Evolutionary conservation across 2,113 vertebrate genomes (phyloP).

Genomic region (Festucalex cinctus): DNA sequence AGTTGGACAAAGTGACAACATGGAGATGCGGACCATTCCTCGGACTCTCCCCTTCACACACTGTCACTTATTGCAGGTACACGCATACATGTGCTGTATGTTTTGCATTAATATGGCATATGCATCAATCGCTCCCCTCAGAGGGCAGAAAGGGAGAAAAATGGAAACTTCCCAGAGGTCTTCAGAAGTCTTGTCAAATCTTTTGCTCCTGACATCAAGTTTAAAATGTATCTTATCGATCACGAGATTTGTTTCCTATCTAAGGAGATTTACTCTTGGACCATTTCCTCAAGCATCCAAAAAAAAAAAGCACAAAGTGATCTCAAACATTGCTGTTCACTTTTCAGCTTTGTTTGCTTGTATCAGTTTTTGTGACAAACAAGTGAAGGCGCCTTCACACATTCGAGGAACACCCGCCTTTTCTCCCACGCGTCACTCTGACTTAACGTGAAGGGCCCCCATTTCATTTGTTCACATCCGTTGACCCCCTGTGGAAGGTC

Average conservation of each 20-base stretch:
- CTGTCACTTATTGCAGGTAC: too few relatives aligned
- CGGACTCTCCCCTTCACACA: too few relatives aligned
- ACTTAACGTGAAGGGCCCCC: conserved; percentile 79
- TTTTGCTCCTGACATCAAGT: not conserved
- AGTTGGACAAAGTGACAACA: too few relatives aligned
- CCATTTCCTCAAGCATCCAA: not conserved
- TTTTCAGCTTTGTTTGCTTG: not conserved
- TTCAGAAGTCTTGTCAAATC: not conserved
- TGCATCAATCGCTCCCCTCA: not conserved
- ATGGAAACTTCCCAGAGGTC: not conserved
- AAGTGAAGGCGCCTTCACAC: conserved; percentile 73
- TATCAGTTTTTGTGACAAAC: not conserved
- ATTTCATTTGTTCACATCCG: conserved; percentile 79
- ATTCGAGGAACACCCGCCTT: conserved; percentile 68
- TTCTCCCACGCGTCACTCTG: conserved; percentile 63
- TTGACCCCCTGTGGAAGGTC: conserved; percentile 30
- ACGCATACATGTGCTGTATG: not conserved
- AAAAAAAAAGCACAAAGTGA: not conserved
- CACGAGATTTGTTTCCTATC: not conserved
- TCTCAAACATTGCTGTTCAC: not conserved
- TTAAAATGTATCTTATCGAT: not conserved
- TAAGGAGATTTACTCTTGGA: not conserved
- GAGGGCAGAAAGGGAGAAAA: not conserved
- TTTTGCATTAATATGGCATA: not conserved
- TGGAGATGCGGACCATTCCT: too few relatives aligned